Base-by-base conservation (phyloP, 2,797 vertebrate genomes). In the Lepus oiostolus region DNA sequence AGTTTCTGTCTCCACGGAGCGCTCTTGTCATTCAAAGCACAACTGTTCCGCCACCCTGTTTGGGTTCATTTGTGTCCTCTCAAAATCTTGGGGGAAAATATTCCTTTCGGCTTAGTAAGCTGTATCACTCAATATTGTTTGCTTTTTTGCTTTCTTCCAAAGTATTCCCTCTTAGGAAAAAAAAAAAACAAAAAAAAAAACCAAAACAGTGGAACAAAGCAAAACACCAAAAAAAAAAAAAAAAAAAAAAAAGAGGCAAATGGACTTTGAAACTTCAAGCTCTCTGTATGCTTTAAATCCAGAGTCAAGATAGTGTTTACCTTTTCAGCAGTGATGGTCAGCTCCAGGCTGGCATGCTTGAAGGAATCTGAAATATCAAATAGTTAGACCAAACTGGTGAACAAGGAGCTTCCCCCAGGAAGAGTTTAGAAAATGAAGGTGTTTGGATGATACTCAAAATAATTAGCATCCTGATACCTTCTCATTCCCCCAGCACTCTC, bases 331-430 rank as follows among this genome's bases (percentile, higher is more conserved):
- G 68, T 52, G 35, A 85, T 7, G 95, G 79, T 82, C 85, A 80
- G 83, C 30, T 28, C 94, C 71, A 50, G 91, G 80, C 22, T n/a
- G 70, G 50, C 77, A 21, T 16, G 47, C 58, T 30, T 67, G 22
- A 88, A 81, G 94, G 93, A 32, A 62, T 96, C 89, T 74, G 75
- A 93, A 85, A 21, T 42, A 77, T 87, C 85, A 93, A 95, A 97
- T 35, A 4, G 77, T 93, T 88, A 96, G 90, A 95, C 76, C 97
- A 96, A 95, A 62, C 80, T 87, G 88, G 85, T 95, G 81, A 97
- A 68, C 92, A 95, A 52, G 85, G 42, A 65, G 16, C 90, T 70
- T 76, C 75, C 88, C 65, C 42, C 84, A 88, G 30, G 35, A 93
- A 82, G 79, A 92, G 81, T 70, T 84, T 30, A 87, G 93, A 84